These are phyloP conservation scores for Centroberyx gerrardi DNA, from an alignment of 2,797 vertebrate genomes.

Conservation along the genomic window DNA sequence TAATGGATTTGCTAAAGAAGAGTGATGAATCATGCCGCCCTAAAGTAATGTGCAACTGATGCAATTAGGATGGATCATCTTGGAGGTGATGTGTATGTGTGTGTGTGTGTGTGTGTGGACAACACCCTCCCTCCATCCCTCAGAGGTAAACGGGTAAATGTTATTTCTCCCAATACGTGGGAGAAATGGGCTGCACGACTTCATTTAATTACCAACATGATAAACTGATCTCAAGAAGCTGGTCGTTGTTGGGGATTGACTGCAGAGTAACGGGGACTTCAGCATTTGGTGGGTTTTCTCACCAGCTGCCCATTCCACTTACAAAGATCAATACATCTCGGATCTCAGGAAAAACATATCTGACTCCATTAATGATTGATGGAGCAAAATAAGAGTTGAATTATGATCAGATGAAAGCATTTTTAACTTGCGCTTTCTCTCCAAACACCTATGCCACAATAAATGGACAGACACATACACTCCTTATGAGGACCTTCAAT, in stretches of 20 bases:
- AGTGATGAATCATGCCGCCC: conserved; percentile 50
- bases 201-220: background rate
- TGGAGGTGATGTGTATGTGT: background rate
- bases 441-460: background rate
- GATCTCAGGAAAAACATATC: background rate
- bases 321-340: background rate
- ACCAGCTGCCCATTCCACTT: background rate
- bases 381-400: background rate
- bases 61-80: conserved; percentile 67
- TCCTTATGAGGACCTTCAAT: too few species aligned
- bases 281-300: too few species aligned
- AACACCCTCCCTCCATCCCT: background rate
- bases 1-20: conserved; percentile 63
- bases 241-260: background rate
- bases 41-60: conserved; percentile 67
- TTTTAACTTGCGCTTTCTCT: background rate
- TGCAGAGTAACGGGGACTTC: background rate
- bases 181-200: background rate
- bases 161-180: background rate
- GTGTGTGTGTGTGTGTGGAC: background rate
- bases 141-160: background rate
- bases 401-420: background rate
- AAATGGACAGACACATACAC: background rate
- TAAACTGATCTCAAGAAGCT: background rate
- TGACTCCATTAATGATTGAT: background rate